Evolutionary conservation across 2,888 invertebrate species (phyloP).

Genomic region (Ormyrus rosae): DNA sequence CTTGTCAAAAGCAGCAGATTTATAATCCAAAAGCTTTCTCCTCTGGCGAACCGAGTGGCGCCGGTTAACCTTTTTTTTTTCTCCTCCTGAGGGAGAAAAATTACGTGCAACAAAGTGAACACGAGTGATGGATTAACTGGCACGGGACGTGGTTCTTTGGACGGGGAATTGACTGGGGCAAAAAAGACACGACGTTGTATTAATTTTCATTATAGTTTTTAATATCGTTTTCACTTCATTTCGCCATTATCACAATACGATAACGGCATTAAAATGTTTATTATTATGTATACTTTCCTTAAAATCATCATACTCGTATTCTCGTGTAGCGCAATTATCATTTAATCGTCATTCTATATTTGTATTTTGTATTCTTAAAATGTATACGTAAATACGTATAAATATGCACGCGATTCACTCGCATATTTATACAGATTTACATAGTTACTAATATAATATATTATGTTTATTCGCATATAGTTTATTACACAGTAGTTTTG

Average conservation of each 20-base stretch:
- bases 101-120: background rate
- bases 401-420: slow-evolving; percentile 62
- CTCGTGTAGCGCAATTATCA: slow-evolving; percentile 71
- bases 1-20: slow-evolving; percentile 10
- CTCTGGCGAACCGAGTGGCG: background rate
- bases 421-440: slow-evolving; percentile 64
- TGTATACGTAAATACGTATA: slow-evolving; percentile 33
- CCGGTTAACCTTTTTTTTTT: background rate
- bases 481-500: slow-evolving; percentile 69
- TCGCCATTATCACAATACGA: slow-evolving; percentile 72
- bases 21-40: slow-evolving; percentile 18
- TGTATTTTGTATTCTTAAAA: slow-evolving; percentile 57
- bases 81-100: background rate
- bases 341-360: slow-evolving; percentile 67
- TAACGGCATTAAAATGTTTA: slow-evolving; percentile 74
- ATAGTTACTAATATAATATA: slow-evolving; percentile 61
- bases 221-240: slow-evolving; percentile 69
- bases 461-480: slow-evolving; percentile 71
- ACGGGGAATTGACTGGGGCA: background rate
- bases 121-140: background rate
- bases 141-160: background rate
- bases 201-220: slow-evolving; percentile 56
- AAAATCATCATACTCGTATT: slow-evolving; percentile 75
- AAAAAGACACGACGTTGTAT: slow-evolving; percentile 52
- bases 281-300: slow-evolving; percentile 75